Base-by-base conservation (phyloP, 2,888 invertebrate genomes). In the Cartodere bifasciata region DNA sequence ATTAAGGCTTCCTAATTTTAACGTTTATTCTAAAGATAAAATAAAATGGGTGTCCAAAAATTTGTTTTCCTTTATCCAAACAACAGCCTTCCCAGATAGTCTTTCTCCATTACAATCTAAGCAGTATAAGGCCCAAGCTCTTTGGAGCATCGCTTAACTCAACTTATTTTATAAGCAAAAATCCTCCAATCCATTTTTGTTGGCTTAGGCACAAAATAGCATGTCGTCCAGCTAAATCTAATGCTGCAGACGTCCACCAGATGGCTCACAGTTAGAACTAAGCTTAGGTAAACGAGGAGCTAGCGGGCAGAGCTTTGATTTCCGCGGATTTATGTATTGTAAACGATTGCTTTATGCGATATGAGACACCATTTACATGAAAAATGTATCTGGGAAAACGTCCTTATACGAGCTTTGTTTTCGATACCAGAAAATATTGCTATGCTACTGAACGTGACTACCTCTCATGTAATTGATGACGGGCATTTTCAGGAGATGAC, bases 351-450 rank as follows among this genome's bases (percentile, higher is more conserved):
- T 60, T 61, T 61, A 60, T 60, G 60, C 59, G 60, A 60, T 60
- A 61, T 59, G 60, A 58, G 61, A 60, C 61, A 60, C 60, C 61
- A 61, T 61, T 61, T 61, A 60, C 61, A 61, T 61, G 61, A 61
- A 60, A 60, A 61, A 61, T 61, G 61, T 60, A 58, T 60, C 58
- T 53, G 53, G 55, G 53, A 55, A 53, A 56, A 53, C 57, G 58
- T 55, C 58, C 53, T 55, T 53, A 55, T 53, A 51, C 53, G 53
- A 50, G 58, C 58, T 59, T 59, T 59, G 59, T 59, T 60, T 59
- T 60, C 60, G 60, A 60, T 60, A 57, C 58, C 55, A 55, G 57
- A 52, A 60, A 60, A 60, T 60, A 60, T 60, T 55, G 58, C 58
- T 46, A 44, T 47, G 47, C 50, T 45, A 45, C 44, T 43, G 51